Conservation (phyloP, 2,113 vertebrate genomes). For the Callaeas wilsoni region DNA sequence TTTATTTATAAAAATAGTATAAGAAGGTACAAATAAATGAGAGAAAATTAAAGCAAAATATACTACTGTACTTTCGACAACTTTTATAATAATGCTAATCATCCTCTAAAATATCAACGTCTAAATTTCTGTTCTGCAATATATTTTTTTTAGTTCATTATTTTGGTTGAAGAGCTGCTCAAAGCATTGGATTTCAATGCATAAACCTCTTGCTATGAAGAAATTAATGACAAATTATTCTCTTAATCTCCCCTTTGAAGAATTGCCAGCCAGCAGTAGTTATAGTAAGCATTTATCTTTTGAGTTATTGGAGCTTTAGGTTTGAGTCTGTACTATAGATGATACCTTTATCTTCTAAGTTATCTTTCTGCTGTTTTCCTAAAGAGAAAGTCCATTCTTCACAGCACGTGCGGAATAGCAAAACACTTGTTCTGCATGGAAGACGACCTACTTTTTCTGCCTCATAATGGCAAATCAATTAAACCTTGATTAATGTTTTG, state of each 20-base stretch:
- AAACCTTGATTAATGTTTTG: conserved; percentile 16
- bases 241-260: background rate
- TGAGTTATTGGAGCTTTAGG: background rate
- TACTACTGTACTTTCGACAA: background rate
- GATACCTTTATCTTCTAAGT: background rate
- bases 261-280: background rate
- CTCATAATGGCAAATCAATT: conserved; percentile 9
- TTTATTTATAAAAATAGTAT: background rate
- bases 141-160: background rate
- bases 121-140: background rate
- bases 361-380: background rate
- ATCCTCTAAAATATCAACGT: background rate
- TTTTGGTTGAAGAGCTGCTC: background rate
- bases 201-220: background rate
- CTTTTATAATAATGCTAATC: background rate
- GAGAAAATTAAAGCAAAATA: background rate
- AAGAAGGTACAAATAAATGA: background rate
- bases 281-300: background rate
- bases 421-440: background rate
- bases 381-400: background rate
- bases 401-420: background rate
- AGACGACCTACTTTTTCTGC: background rate
- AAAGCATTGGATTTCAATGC: background rate
- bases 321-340: background rate
- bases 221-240: background rate